phyloP scores from a whole-genome alignment of 2,797 vertebrate genomes.

The Galagoides demidoff region DNA sequence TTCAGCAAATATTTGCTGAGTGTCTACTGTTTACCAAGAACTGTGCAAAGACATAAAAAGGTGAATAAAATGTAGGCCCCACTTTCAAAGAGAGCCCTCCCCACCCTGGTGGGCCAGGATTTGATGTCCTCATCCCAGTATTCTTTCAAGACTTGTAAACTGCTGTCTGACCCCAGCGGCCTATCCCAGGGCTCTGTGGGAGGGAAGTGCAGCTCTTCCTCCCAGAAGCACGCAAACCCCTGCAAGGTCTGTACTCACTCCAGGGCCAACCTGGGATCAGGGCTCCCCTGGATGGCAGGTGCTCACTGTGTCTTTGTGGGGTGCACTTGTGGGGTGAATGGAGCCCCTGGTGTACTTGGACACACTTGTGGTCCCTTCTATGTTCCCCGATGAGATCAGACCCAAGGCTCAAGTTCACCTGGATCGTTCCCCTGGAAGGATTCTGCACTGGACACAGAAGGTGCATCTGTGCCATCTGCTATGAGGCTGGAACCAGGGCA shows the following conservation, averaged over 20 bases:
- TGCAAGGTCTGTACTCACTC: neutral
- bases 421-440: neutral
- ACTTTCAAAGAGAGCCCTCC: neutral
- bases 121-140: rapidly evolving
- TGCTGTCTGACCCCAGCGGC: neutral
- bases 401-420: rapidly evolving
- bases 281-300: neutral
- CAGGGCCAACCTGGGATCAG: neutral
- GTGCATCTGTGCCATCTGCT: rapidly evolving
- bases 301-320: neutral
- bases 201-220: neutral
- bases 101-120: no score
- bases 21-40: neutral
- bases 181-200: neutral
- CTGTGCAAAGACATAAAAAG: no score
- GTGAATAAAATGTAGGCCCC: rapidly evolving
- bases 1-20: neutral
- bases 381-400: neutral
- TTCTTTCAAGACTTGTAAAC: neutral
- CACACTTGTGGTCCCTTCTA: neutral
- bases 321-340: neutral
- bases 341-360: no score
- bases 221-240: neutral
- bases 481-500: rapidly evolving
- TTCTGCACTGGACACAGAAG: neutral